Evolutionary conservation across 2,888 invertebrate species (phyloP).

Genomic region (Scaptomyza caliginosa): DNA sequence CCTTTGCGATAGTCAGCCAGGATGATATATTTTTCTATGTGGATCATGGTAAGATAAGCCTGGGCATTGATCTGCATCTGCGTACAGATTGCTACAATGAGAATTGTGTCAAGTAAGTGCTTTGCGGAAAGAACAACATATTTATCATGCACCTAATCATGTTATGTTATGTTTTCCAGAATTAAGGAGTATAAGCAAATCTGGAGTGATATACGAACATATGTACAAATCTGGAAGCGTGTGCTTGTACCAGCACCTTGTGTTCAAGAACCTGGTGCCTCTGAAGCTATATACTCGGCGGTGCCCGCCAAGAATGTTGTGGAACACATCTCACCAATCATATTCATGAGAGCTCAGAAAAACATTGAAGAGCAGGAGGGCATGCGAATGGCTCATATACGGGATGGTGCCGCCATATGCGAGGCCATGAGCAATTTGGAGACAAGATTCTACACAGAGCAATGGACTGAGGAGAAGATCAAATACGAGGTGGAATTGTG

Average conservation of each 20-base stretch:
- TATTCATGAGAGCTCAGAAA: slow-evolving; percentile 94
- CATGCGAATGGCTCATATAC: slow-evolving; percentile 93
- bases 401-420: slow-evolving; percentile 95
- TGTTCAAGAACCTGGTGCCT: slow-evolving; percentile 88
- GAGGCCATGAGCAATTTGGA: slow-evolving; percentile 92
- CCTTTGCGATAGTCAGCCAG: slow-evolving; percentile 89
- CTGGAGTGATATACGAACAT: slow-evolving; percentile 88
- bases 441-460: slow-evolving; percentile 85
- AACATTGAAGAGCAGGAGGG: slow-evolving; percentile 91
- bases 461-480: slow-evolving; percentile 90
- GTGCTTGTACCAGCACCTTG: slow-evolving; percentile 89
- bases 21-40: slow-evolving; percentile 89
- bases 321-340: slow-evolving; percentile 90
- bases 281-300: slow-evolving; percentile 88
- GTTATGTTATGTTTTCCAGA: slow-evolving; percentile 83
- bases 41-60: slow-evolving; percentile 87
- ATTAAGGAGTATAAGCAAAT: slow-evolving; percentile 88
- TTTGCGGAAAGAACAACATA: too few species aligned
- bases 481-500: slow-evolving; percentile 89
- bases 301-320: slow-evolving; percentile 86
- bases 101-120: slow-evolving; percentile 87
- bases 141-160: neutral
- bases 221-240: slow-evolving; percentile 87
- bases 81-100: slow-evolving; percentile 86
- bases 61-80: slow-evolving; percentile 85